Percentiles rank a stretch among this genome's conserved stretches.
These are phyloP conservation scores for Eulemur rufifrons DNA, from an alignment of 2,113 vertebrate genomes.

Conservation along the genomic window DNA sequence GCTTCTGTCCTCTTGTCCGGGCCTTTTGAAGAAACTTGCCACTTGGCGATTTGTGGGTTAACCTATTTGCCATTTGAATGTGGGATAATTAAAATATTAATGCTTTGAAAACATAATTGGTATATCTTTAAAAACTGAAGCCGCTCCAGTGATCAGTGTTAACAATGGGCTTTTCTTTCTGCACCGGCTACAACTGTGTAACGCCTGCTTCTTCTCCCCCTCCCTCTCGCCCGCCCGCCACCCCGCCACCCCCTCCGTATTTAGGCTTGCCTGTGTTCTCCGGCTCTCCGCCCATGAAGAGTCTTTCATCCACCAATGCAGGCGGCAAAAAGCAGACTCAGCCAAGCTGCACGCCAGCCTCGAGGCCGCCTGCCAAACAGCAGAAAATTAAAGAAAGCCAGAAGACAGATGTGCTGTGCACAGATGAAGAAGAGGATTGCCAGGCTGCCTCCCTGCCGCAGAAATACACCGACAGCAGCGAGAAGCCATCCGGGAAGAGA, in stretches of 20 bases:
- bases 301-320: conserved; percentile 87
- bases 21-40: conserved; percentile 47
- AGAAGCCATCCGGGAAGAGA: conserved; percentile 99
- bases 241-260: conserved; percentile 58
- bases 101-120: conserved; percentile 83
- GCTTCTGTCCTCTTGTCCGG: conserved; percentile 24
- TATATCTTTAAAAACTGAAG: conserved; percentile 83
- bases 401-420: conserved; percentile 88
- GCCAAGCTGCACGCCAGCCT: conserved; percentile 87
- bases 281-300: conserved; percentile 86
- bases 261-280: conserved; percentile 84
- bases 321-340: conserved; percentile 88
- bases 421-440: conserved; percentile 89
- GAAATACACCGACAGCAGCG: conserved; percentile 91
- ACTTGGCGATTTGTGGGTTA: conserved; percentile 52
- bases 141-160: conserved; percentile 81
- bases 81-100: conserved; percentile 85
- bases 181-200: conserved; percentile 81
- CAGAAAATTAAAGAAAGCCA: conserved; percentile 92
- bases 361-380: conserved; percentile 91
- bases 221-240: background rate
- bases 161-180: conserved; percentile 81
- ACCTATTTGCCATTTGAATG: conserved; percentile 79
- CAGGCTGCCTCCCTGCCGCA: conserved; percentile 88
- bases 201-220: conserved; percentile 81